Base-by-base conservation (phyloP, 2,888 invertebrate species). In the Odontocolon sp. region DNA sequence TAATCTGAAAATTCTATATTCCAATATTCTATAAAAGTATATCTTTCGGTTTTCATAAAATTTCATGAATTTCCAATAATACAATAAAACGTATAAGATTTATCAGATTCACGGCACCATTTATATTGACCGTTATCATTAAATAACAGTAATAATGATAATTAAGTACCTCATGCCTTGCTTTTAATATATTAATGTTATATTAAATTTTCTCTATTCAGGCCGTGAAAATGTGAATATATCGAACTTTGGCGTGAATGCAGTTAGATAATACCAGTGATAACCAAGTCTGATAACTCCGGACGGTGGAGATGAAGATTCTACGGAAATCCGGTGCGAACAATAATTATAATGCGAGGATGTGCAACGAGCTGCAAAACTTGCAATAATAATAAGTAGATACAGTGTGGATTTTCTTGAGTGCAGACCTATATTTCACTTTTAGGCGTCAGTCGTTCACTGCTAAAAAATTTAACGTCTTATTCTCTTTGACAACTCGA, bases 241-340 rank as follows among this genome's bases (percentile, higher is more conserved):
- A 45, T 31, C 3, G 31, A 45, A 31, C 28, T 28, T 21, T 42
- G 28, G 45, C 18, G 18, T 26, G 45, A 23, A 11, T 18, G n/a
- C 42, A 31, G 31, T 45, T 31, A 31, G 45, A 61, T 61, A 61
- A 61, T 31, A 18, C 61, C 42, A 2, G n/a, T 4, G 45, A 45
- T n/a, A n/a, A n/a, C n/a, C n/a, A 45, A 45, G 45, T 31, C 31
- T 45, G 61, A 61, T 61, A 61, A 61, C 61, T 28, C 16, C 52
- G 8, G 45, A 33, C 31, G 61, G n/a, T 18, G 31, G 3, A 18
- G 18, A n/a, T n/a, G n/a, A 31, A 45, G 61, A 61, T 61, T 61
- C 28, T 21, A 16, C 45, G 42, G 28, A 61, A 61, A 61, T 42
- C 26, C 45, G 28, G 42, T 28, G 61, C 61, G 21, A n/a, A 28